phyloP scores from a whole-genome alignment of 1,140 invertebrate genomes.

The Hypothenemus hampei region DNA sequence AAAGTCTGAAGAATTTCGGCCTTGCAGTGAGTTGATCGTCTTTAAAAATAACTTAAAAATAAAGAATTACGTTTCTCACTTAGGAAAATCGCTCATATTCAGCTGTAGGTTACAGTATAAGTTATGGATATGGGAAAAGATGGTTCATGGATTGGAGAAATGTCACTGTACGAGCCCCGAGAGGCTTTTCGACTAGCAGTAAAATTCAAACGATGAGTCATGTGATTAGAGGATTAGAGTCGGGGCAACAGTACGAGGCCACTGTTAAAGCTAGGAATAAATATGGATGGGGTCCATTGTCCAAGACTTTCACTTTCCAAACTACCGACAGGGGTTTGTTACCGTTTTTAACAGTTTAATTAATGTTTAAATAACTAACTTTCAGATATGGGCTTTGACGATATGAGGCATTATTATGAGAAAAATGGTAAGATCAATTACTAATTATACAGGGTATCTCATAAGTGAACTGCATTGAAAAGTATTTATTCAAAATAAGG shows the following conservation, averaged over 20 bases:
- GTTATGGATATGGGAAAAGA: constrained; percentile 38
- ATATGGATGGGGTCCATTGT: constrained; percentile 58
- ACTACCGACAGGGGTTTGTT: constrained; percentile 41
- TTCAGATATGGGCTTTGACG: constrained; percentile 2
- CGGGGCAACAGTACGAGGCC: constrained; percentile 57
- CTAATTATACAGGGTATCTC: background rate
- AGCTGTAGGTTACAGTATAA: constrained; percentile 32
- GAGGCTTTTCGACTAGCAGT: constrained; percentile 30
- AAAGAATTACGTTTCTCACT: background rate
- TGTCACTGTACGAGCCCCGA: constrained; percentile 53
- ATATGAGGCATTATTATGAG: constrained; percentile 4
- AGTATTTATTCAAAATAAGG: too few relatives aligned
- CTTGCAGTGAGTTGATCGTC: too few relatives aligned
- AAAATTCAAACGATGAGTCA: constrained; percentile 56
- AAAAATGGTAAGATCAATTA: constrained; percentile 2
- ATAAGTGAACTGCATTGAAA: too few relatives aligned
- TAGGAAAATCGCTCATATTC: constrained; percentile 41
- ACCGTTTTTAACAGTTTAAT: background rate
- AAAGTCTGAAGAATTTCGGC: constrained; percentile 39
- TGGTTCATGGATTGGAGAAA: constrained; percentile 54
- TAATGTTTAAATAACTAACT: background rate
- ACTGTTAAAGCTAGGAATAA: constrained; percentile 59
- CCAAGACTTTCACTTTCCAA: constrained; percentile 53
- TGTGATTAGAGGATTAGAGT: constrained; percentile 54
- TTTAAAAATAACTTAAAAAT: too few relatives aligned